Percentiles rank a stretch among this genome's conserved stretches.
phyloP scores from a whole-genome alignment of 2,888 invertebrate species.

The Entomobrya multifasciata region DNA sequence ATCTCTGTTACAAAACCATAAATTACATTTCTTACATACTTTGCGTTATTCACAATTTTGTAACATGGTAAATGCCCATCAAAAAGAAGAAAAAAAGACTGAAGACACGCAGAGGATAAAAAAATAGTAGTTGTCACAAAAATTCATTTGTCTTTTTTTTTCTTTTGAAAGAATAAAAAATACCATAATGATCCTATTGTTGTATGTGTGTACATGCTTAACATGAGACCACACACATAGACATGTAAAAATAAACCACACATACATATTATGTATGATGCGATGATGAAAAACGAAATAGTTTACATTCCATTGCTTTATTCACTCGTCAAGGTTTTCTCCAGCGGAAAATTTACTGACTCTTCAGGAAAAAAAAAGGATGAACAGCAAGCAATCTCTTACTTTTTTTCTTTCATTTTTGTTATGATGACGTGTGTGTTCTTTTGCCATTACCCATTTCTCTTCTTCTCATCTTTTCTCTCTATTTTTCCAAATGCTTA shows the following conservation, averaged over 20 bases:
- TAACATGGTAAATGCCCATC: constrained; percentile 37
- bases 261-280: too few relatives aligned
- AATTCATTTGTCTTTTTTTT: constrained; percentile 59
- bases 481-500: constrained; percentile 25
- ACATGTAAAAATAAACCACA: too few relatives aligned
- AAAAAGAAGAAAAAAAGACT: constrained; percentile 20
- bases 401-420: not conserved
- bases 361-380: constrained; percentile 12
- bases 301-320: constrained; percentile 27
- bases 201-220: not conserved
- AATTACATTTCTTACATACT: constrained; percentile 46
- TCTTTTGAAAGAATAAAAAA: not conserved
- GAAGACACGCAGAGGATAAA: constrained; percentile 10
- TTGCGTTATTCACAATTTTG: constrained; percentile 17
- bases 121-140: constrained; percentile 52
- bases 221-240: not conserved
- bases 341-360: constrained; percentile 18
- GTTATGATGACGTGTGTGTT: constrained; percentile 38
- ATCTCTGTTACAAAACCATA: constrained; percentile 28
- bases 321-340: constrained; percentile 19
- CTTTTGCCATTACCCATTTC: constrained; percentile 13
- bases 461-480: constrained; percentile 7
- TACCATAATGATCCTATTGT: not conserved
- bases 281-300: not conserved
- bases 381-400: not conserved